Conservation (phyloP, 2,888 invertebrate genomes). For the Heliothis peltigera region DNA sequence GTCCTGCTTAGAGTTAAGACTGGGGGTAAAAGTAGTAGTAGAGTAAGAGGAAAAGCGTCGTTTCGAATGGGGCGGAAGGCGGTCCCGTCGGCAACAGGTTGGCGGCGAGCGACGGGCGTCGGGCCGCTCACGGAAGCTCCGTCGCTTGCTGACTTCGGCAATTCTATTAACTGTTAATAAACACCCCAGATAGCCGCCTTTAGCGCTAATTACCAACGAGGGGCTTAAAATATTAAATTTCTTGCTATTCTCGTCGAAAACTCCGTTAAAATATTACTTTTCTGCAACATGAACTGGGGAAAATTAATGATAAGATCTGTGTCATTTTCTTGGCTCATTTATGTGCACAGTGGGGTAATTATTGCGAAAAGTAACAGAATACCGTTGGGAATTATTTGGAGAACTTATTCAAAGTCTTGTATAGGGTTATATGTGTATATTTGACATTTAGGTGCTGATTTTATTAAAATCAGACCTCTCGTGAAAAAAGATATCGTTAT, state of each 20-base stretch:
- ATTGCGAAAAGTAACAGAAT: conserved; percentile 4
- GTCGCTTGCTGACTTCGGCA: conserved; percentile 76
- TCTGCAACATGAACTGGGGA: conserved; percentile 65
- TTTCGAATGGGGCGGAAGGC: conserved; percentile 88
- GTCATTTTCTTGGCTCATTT: conserved; percentile 25
- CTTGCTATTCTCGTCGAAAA: conserved; percentile 68
- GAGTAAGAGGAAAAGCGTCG: conserved; percentile 60
- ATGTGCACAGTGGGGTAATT: conserved; percentile 11
- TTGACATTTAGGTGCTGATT: no score
- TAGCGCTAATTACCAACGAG: conserved; percentile 78
- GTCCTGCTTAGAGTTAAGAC: conserved; percentile 29
- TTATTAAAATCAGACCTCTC: no score
- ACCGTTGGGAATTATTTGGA: neutral
- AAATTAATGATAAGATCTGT: conserved; percentile 58
- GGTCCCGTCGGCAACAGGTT: conserved; percentile 89
- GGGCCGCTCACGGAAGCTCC: conserved; percentile 66
- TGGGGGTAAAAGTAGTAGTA: conserved; percentile 41
- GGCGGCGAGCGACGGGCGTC: conserved; percentile 71
- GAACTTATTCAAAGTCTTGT: neutral
- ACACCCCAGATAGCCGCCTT: conserved; percentile 77
- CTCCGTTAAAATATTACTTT: conserved; percentile 70
- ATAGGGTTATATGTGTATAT: neutral
- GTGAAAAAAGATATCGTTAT: no score
- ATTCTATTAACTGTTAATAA: conserved; percentile 85
- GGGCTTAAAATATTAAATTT: conserved; percentile 80